Evolutionary conservation across 2,888 invertebrate species (phyloP), one percentile per base, ranked within the genome.

Genomic region (Argyresthia goedartella): DNA sequence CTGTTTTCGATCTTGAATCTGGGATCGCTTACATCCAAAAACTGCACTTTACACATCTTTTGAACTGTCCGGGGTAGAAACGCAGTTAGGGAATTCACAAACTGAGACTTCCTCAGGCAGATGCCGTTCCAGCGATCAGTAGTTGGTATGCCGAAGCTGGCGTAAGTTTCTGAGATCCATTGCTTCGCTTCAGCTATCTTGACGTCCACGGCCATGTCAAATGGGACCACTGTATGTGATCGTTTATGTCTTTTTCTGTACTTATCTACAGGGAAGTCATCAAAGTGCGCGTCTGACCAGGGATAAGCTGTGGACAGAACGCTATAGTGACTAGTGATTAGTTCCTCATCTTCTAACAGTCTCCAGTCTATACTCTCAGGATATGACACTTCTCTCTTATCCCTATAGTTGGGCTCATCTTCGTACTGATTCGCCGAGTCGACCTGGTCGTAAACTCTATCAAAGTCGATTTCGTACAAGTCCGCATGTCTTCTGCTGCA

Each of bases 141-240:
- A 35, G 93, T 93, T 53, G 95, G 95, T 77, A 95, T 94, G n/a
- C 94, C 92, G 70, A 93, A 95, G 39, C 95, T 95, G 7, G 95
- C 95, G 60, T 94, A 91, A 0, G 95, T 95, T 74, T 95, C 95
- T 13, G 94, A 92, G 66, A 93, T 92, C 94, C 95, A 95, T 69
- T 93, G 93, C 66, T 92, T 93, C 11, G 95, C 94, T 64, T 93
- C 93, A 9, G 92, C 88, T 57, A 93, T 89, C 70, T 91, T 89
- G 11, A 89, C 82, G 68, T 91, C 91, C 62, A 91, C 82, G 44
- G 89, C 86, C 72, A 90, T 88, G 68, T 90, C 89, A 49, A 89
- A 86, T 36, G 84, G 81, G 57, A 81, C 65, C 61, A 70, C 58
- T 51, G 64, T 65, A 58, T 76, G 76, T 66, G 85, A 80, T 66